Percentiles rank a stretch among this genome's conserved stretches.
phyloP scores from a whole-genome alignment of 2,113 vertebrate genomes.

The Alligator sinensis region DNA sequence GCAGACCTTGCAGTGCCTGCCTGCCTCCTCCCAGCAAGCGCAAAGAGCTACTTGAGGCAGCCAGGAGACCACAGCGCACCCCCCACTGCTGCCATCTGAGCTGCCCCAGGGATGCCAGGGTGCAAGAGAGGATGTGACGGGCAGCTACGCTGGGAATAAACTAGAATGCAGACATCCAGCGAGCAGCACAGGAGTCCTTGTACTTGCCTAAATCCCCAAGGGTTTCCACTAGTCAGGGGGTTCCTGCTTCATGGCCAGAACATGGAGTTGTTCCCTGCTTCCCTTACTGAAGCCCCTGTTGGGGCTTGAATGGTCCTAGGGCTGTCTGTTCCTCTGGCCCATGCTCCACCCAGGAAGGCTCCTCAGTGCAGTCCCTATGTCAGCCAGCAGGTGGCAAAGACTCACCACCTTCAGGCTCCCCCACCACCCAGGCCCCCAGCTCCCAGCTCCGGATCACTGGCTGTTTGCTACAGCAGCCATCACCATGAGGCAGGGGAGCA shows the following conservation, averaged over 20 bases:
- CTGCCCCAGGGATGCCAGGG: no score
- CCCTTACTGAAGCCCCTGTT: background rate
- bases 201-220: no score
- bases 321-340: background rate
- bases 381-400: background rate
- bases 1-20: background rate
- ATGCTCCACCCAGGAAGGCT: background rate
- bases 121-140: no score
- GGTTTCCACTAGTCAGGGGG: background rate
- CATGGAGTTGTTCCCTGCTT: background rate
- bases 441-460: background rate
- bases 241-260: background rate
- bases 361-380: background rate
- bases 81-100: no score
- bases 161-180: background rate
- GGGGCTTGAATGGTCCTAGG: no score
- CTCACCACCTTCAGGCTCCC: background rate
- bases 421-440: background rate
- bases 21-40: background rate
- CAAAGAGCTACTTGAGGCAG: no score
- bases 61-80: no score
- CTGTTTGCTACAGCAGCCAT: background rate
- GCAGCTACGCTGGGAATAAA: background rate
- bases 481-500: background rate
- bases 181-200: background rate